Base-by-base conservation (phyloP, 2,113 vertebrate species). In the Phycodurus eques region DNA sequence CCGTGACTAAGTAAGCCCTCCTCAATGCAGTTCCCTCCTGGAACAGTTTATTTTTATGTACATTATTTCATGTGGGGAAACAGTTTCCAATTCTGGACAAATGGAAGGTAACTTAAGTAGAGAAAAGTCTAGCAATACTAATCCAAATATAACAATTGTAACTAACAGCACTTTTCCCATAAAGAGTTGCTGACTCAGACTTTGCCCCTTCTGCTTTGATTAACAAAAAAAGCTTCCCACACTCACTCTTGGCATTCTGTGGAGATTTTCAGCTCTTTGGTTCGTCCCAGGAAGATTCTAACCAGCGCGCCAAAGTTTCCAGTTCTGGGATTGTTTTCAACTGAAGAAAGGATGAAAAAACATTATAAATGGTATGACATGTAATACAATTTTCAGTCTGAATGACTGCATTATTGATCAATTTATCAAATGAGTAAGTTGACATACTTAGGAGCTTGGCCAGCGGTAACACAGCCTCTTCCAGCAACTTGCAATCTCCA, bases 231-330 rank as follows among this genome's bases (percentile, higher is more conserved):
- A 75, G 10, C 62, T 71, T 82, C 51, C 72, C 46, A 59, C 82
- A 93, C 97, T 96, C 91, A 99, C 98, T 99, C 97, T 88, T 98
- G 94, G 87, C 97, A 99, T 94, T 99, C 96, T 77, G 96, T 96
- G 1, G 97, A 99, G 82, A 99, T 95, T 89, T 99, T 98, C 85
- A 99, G 87, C 81, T 99, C 98, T 94, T 96, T 98, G 89, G 97
- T 99, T 95, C 98, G 94, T 74, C 94, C 94, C 80, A 99, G 94
- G 88, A 99, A 99, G 86, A 99, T 92, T 88, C 94, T 95, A 77
- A 98, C 93, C 75, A 99, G 87, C 0, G 96, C 93, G 2, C 94
- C 93, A 64, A 98, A 95, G 88, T 99, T 99, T 82, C 97, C 96
- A 1, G 96, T 96, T 78, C 95, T 95, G 74, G 95, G 96, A 92